These are phyloP conservation scores for Onychorhynchus coronatus DNA, from an alignment of 2,113 vertebrate genomes.

Conservation along the genomic window DNA sequence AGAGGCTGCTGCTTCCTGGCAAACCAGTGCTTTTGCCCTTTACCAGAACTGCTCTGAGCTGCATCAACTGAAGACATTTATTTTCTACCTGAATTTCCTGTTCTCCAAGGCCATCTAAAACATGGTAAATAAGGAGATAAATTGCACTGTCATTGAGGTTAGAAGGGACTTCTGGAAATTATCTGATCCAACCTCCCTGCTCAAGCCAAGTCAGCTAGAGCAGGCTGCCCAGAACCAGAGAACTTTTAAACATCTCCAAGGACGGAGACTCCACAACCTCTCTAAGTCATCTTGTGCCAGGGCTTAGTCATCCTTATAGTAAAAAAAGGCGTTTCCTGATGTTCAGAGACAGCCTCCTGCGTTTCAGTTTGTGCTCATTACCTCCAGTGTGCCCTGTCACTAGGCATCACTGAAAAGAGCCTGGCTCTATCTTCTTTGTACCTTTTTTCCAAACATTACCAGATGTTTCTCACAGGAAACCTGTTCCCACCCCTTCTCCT, in stretches of 20 bases:
- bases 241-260: background rate
- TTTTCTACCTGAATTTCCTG: background rate
- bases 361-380: background rate
- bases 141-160: background rate
- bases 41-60: background rate
- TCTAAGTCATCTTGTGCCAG: background rate
- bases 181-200: background rate
- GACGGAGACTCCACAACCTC: background rate
- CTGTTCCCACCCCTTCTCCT: background rate
- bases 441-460: background rate
- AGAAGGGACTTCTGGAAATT: background rate
- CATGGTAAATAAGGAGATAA: background rate
- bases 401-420: background rate
- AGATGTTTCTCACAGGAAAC: background rate
- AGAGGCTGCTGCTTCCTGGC: background rate
- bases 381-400: background rate
- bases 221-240: background rate
- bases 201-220: background rate
- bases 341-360: background rate
- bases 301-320: background rate
- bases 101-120: background rate
- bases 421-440: background rate
- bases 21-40: background rate
- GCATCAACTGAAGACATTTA: background rate
- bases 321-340: background rate